These are phyloP conservation scores for Puma concolor DNA, from an alignment of 2,113 vertebrate species.

Conservation along the genomic window DNA sequence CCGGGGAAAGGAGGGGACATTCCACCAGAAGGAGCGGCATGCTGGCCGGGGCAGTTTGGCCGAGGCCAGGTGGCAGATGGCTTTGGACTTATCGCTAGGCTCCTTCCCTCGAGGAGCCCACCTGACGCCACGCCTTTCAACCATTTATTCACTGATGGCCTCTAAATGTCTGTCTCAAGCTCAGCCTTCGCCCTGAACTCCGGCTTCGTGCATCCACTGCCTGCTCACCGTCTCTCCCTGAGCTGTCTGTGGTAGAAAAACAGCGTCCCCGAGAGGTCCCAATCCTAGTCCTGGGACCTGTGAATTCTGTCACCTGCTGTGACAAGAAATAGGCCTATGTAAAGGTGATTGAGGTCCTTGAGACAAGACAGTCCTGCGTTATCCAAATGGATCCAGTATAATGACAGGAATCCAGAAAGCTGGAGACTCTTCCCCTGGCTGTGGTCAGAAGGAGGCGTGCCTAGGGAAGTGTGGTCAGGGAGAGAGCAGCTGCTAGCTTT, in stretches of 20 bases:
- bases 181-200: not conserved
- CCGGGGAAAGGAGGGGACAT: no score
- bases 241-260: not conserved
- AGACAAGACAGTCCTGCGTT: not conserved
- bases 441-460: not conserved
- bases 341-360: not conserved
- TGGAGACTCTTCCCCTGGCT: not conserved
- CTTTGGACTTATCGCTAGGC: not conserved
- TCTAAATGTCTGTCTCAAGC: not conserved
- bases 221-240: no score
- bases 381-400: not conserved
- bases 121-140: not conserved
- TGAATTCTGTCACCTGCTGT: not conserved
- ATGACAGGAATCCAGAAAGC: not conserved
- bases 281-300: not conserved
- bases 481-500: not conserved
- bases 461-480: not conserved
- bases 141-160: not conserved
- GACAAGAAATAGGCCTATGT: not conserved
- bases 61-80: rapidly evolving
- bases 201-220: rapidly evolving
- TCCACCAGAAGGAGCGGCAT: rapidly evolving
- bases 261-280: not conserved
- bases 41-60: rapidly evolving
- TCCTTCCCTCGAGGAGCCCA: not conserved